A percentile compares a stretch with the other conserved stretches of the same genome.
phyloP scores from a whole-genome alignment of 2,113 vertebrate genomes.

The Ovis canadensis region DNA sequence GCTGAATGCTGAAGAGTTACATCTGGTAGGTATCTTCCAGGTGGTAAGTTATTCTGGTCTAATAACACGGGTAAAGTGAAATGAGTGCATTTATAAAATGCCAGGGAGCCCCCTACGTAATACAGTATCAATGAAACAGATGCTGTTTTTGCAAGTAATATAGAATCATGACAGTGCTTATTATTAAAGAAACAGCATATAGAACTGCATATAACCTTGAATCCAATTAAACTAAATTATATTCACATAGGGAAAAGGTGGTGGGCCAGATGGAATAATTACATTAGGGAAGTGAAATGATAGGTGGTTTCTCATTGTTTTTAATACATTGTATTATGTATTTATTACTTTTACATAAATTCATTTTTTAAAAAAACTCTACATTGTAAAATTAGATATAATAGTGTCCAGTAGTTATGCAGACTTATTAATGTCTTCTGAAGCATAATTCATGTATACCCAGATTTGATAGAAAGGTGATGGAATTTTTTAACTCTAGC shows the following conservation, averaged over 20 bases:
- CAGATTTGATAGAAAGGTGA: not conserved
- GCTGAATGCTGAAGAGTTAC: constrained; percentile 75
- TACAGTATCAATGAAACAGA: not conserved
- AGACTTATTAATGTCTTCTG: not conserved
- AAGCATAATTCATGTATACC: not conserved
- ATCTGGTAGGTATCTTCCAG: constrained; percentile 82
- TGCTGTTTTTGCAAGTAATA: not conserved
- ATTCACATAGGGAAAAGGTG: not conserved
- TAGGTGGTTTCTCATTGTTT: not conserved
- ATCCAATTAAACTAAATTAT: not conserved
- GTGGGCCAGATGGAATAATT: not conserved
- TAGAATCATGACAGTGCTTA: not conserved
- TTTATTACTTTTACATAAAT: not conserved
- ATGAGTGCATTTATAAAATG: not conserved
- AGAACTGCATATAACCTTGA: not conserved
- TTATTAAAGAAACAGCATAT: not conserved
- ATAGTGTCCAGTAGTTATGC: not conserved
- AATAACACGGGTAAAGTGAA: not conserved
- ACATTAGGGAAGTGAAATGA: not conserved
- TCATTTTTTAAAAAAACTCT: not conserved
- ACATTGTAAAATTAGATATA: not conserved
- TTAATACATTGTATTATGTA: not conserved
- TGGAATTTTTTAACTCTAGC: not conserved
- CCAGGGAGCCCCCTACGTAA: not conserved
- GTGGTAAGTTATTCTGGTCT: not conserved